A percentile compares a stretch with the other conserved stretches of the same genome.
Conservation (phyloP, 2,888 invertebrate species). For the Ectobius pallidus region DNA sequence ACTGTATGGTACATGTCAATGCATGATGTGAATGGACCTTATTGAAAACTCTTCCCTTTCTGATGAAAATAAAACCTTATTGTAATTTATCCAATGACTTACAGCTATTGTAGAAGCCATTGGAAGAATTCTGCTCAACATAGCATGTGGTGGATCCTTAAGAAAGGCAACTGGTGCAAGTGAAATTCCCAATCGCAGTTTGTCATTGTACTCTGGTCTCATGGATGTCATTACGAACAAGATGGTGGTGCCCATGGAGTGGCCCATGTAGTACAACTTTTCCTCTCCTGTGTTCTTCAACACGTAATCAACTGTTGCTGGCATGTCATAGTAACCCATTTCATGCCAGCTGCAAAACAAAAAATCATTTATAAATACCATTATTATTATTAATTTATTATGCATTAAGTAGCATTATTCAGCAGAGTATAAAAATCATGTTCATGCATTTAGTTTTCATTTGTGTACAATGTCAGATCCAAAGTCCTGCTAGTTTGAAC, state of each 20-base stretch:
- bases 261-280: constrained; percentile 71
- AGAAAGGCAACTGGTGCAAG: constrained; percentile 34
- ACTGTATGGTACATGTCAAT: too few relatives aligned
- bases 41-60: too few relatives aligned
- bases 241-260: constrained; percentile 41
- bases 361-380: not conserved
- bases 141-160: not conserved
- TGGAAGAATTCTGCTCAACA: not conserved
- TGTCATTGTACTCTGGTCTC: constrained; percentile 43
- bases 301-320: constrained; percentile 78
- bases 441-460: too few relatives aligned
- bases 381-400: too few relatives aligned
- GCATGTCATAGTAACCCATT: constrained; percentile 79
- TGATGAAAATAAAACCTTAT: too few relatives aligned
- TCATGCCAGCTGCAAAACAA: constrained; percentile 73
- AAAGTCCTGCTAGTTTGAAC: too few relatives aligned
- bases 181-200: constrained; percentile 22
- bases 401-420: too few relatives aligned
- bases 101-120: not conserved
- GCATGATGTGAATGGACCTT: too few relatives aligned
- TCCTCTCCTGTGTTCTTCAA: constrained; percentile 61
- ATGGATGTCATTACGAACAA: constrained; percentile 45
- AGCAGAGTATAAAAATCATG: too few relatives aligned
- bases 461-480: too few relatives aligned
- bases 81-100: too few relatives aligned